Base-by-base conservation (phyloP, 92 coral and sea anemone species). In the Paragorgia papillata region DNA sequence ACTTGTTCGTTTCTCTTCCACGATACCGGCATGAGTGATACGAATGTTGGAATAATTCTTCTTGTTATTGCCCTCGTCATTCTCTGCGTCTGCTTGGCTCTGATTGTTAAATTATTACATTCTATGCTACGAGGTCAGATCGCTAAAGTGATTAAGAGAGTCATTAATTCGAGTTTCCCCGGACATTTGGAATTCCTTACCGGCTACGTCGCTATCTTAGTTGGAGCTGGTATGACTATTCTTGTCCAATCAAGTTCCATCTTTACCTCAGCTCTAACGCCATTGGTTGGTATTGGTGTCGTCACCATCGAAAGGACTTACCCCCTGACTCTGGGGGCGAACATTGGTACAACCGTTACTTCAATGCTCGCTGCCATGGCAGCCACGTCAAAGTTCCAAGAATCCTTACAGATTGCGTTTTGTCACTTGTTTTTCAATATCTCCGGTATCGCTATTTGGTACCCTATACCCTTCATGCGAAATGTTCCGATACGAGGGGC, bases 231-330 rank as follows among this genome's bases (percentile, higher is more conserved):
- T 0, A 81, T 93, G 89, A 93, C 97, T 2, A 88, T 93, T 74
- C 75, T 93, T 66, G 96, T 93, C 1, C 97, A 93, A 80, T 93
- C 97, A 39, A 93, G 97, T 79, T 93, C 97, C 73, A 93, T 93
- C 77, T 93, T 93, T 83, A 93, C 97, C n/a, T 93, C 97, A 8
- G 97, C 97, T 22, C 88, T 93, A 1, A 93, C 97, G 25, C 97
- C 97, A 2, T 76, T 93, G 74, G 91, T 93, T 60, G 97, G 97
- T 48, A 90, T 93, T 66, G 97, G 97, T 39, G 97, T 93, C 0
- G 97, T 93, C 25, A 50, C 87, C 59, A 54, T 93, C 32, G 97
- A 93, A 29, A 88, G 97, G 73, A 92, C 97, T 80, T 90, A 80
- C 50, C 97, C 97, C 4, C 85, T 93, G 22, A 93, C 96, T 78